Base-by-base conservation (phyloP, 2,797 vertebrate species). In the Silurus lanzhouensis region DNA sequence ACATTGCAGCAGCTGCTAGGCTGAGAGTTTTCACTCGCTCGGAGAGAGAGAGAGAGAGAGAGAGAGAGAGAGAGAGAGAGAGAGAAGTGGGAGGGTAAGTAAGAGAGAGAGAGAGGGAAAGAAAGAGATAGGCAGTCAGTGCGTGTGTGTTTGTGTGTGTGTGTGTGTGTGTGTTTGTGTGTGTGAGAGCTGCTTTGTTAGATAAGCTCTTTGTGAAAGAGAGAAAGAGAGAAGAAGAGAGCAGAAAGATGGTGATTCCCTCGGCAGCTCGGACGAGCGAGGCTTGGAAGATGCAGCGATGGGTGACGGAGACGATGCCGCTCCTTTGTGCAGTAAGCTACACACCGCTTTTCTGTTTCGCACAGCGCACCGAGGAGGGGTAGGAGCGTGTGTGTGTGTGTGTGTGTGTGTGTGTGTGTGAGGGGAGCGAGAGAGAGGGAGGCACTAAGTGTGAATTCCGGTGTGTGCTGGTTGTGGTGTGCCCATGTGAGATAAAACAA, bases 291-390 rank as follows among this genome's bases (percentile, higher is more conserved):
- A 94, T 93, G 93, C 94, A 93, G 92, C 91, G 92, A 92, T 94
- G 93, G 94, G 92, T 90, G 94, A 95, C 91, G 90, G 90, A 89
- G 90, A 91, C 89, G 81, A 91, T 90, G 92, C 89, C 91, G 85
- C 90, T 93, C 92, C 93, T 94, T 93, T 95, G 93, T 93, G 93
- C 93, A 95, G 95, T 95, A 95, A 95, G 95, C 90, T 52, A 93
- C 90, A 91, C 84, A 87, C 90, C 52, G 92, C 90, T 91, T 92
- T 92, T 91, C 82, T 85, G 82, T 85, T 84, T 84, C 88, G 31
- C 48, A 55, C 83, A 80, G 68, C 5, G 15, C 61, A 63, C 58
- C 85, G 58, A 9, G 52, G 77, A 74, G 71, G 89, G 70, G 91
- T 86, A 67, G 48, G 48, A 52, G 67, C 80, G 92, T 85, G 79